Percentiles rank a stretch among this genome's conserved stretches.
Evolutionary conservation across 1,140 invertebrate species (phyloP).

Genomic region (Chionoecetes opilio): DNA sequence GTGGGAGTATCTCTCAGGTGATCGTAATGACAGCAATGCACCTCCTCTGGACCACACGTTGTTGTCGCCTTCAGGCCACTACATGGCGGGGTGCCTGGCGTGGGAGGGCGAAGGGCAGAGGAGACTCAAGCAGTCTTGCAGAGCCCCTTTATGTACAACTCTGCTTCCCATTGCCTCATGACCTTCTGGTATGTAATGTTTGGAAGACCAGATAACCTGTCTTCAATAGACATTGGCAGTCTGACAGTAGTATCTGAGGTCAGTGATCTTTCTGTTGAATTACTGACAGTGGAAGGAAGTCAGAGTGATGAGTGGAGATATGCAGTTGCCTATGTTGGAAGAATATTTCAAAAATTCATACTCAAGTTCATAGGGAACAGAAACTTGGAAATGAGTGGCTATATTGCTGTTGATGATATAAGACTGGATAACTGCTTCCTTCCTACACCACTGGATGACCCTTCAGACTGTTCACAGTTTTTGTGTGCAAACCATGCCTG

Average conservation of each 20-base stretch:
- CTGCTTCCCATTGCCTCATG: slow-evolving; percentile 67
- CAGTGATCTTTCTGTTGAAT: slow-evolving; percentile 49
- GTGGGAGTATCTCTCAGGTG: slow-evolving; percentile 55
- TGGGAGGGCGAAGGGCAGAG: background rate
- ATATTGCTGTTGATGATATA: slow-evolving; percentile 76
- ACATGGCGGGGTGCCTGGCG: slow-evolving; percentile 61
- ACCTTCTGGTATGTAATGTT: slow-evolving; percentile 73
- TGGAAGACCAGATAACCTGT: slow-evolving; percentile 54
- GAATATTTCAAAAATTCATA: slow-evolving; percentile 61
- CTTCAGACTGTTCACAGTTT: slow-evolving; percentile 56
- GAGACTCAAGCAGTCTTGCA: slow-evolving; percentile 55
- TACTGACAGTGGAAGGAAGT: slow-evolving; percentile 56
- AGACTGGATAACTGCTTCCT: slow-evolving; percentile 72
- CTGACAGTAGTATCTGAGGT: slow-evolving; percentile 33
- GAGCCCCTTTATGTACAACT: slow-evolving; percentile 66
- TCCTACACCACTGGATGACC: slow-evolving; percentile 46
- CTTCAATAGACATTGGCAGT: slow-evolving; percentile 59
- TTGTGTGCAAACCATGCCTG: slow-evolving; percentile 62
- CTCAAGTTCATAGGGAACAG: slow-evolving; percentile 61
- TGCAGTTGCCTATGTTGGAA: slow-evolving; percentile 66
- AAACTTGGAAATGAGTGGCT: slow-evolving; percentile 70
- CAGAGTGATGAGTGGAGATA: slow-evolving; percentile 70
- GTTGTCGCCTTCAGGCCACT: slow-evolving; percentile 54
- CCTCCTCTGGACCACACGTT: slow-evolving; percentile 72
- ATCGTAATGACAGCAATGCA: slow-evolving; percentile 49